Percentiles rank a stretch among this genome's conserved stretches.
Evolutionary conservation across 2,797 vertebrate species (phyloP).

Genomic region (Clamator glandarius): DNA sequence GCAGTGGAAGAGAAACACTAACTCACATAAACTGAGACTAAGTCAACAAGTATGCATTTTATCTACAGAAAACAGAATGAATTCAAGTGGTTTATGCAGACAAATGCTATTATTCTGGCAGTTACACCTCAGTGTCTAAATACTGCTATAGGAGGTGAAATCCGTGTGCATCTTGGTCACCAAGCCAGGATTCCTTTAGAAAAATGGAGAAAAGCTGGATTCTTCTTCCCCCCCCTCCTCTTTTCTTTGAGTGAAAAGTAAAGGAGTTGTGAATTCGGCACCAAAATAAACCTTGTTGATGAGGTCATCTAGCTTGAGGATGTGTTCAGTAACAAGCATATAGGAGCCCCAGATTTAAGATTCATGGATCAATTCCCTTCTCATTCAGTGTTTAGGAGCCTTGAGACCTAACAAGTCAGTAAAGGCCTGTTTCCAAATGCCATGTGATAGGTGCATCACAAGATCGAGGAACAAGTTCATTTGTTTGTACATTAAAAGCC

Average conservation of each 20-base stretch:
- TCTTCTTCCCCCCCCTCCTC: rapidly evolving
- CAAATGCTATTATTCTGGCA: neutral
- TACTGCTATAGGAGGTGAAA: neutral
- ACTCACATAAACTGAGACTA: neutral
- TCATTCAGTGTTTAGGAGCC: neutral
- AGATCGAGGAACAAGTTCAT: neutral
- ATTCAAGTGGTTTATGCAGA: neutral
- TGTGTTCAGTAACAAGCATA: neutral
- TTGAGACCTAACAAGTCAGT: neutral
- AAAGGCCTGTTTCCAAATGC: neutral
- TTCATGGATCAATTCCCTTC: neutral
- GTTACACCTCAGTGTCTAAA: neutral
- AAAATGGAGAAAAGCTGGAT: neutral
- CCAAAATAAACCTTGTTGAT: neutral
- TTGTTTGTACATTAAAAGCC: neutral
- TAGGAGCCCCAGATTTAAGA: neutral
- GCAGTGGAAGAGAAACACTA: neutral
- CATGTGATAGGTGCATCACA: neutral
- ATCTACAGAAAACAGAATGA: neutral
- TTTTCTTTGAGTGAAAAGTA: neutral
- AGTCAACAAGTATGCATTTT: neutral
- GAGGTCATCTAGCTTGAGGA: neutral
- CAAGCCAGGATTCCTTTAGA: neutral
- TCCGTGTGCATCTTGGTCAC: neutral
- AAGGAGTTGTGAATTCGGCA: neutral